These are phyloP conservation scores for Carollia perspicillata DNA, from an alignment of 2,113 vertebrate genomes.

Conservation along the genomic window DNA sequence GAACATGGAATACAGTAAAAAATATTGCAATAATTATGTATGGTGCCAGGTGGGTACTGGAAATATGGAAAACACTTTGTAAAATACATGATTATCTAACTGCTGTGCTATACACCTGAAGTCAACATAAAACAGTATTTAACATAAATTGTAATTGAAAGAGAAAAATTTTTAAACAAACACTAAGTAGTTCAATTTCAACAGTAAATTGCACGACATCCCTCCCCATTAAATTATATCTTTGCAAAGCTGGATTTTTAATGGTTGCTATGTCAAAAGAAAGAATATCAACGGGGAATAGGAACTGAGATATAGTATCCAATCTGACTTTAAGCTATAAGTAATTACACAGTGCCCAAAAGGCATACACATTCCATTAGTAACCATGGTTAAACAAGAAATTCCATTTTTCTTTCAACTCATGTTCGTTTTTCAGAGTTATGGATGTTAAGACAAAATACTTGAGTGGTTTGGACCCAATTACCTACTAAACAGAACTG, in stretches of 20 bases:
- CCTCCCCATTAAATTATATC: not conserved
- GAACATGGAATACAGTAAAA: not conserved
- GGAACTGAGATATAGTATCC: not conserved
- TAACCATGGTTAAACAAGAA: not conserved
- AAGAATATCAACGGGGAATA: not conserved
- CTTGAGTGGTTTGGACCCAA: not conserved
- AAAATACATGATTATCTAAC: not conserved
- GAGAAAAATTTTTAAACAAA: too few relatives aligned
- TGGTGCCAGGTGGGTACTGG: not conserved
- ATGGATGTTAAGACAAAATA: not conserved
- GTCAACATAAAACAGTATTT: too few relatives aligned
- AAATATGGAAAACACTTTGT: not conserved
- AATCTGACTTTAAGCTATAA: not conserved
- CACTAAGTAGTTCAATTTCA: not conserved
- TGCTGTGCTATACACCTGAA: not conserved
- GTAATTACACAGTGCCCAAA: not conserved
- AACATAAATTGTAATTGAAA: too few relatives aligned
- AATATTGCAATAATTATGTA: not conserved
- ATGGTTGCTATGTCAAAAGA: not conserved
- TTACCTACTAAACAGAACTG: not conserved
- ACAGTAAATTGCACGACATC: not conserved
- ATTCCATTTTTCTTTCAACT: not conserved
- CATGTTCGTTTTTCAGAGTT: not conserved
- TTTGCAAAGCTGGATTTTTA: not conserved
- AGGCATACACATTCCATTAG: not conserved